Percentiles rank a stretch among this genome's conserved stretches.
phyloP scores from a whole-genome alignment of 2,113 vertebrate species.

The Trinectes maculatus region DNA sequence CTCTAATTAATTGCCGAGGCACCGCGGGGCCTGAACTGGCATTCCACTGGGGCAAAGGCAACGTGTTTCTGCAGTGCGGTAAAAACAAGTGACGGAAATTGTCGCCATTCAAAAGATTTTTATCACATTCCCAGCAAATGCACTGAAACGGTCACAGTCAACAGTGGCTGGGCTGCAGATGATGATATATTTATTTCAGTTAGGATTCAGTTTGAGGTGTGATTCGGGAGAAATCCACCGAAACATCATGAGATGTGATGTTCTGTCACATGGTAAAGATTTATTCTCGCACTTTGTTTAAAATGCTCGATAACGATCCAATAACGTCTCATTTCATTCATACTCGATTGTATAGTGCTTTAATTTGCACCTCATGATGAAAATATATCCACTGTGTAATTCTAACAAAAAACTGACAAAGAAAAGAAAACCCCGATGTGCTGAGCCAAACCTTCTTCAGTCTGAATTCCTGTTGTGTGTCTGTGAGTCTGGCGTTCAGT shows the following conservation, averaged over 20 bases:
- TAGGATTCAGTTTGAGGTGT: too few relatives aligned
- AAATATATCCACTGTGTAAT: not conserved
- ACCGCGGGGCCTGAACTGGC: constrained; percentile 35
- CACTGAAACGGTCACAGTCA: not conserved
- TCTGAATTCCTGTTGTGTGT: constrained; percentile 2
- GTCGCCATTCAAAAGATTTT: not conserved
- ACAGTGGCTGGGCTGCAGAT: too few relatives aligned
- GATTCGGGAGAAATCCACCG: too few relatives aligned
- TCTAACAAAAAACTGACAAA: too few relatives aligned
- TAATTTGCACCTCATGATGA: not conserved
- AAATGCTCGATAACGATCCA: too few relatives aligned
- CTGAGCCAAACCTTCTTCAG: constrained; percentile 5
- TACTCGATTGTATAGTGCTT: not conserved
- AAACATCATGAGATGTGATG: too few relatives aligned
- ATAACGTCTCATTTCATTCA: not conserved
- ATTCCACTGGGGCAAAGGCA: constrained; percentile 46
- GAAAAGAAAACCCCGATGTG: too few relatives aligned
- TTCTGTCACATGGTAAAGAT: too few relatives aligned
- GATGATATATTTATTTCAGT: too few relatives aligned
- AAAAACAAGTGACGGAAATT: constrained; percentile 23
- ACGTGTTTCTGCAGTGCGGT: constrained; percentile 20
- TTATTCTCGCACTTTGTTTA: constrained; percentile 1
- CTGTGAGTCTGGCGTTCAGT: not conserved
- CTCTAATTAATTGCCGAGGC: constrained; percentile 64
- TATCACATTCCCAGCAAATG: not conserved